These are phyloP conservation scores for Thereva unica DNA, from an alignment of 2,888 invertebrate genomes.

Conservation along the genomic window DNA sequence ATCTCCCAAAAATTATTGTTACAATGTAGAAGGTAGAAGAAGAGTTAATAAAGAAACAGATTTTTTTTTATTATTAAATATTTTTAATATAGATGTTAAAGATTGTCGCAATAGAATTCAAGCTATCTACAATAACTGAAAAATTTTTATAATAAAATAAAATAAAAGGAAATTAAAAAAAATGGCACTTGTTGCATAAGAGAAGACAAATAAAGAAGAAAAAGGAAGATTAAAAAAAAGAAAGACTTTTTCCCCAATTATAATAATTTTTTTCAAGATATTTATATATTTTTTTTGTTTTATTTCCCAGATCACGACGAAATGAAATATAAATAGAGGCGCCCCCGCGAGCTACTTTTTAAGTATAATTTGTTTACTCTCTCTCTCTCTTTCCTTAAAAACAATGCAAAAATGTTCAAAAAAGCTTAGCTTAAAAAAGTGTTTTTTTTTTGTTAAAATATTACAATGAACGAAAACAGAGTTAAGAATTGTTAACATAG, in stretches of 20 bases:
- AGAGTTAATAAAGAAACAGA: neutral
- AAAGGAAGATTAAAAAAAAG: neutral
- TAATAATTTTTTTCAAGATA: neutral
- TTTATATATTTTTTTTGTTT: too few species aligned
- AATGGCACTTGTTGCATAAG: constrained; percentile 31
- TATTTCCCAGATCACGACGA: too few species aligned
- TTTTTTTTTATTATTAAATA: neutral
- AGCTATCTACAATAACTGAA: constrained; percentile 28
- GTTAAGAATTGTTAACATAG: too few species aligned
- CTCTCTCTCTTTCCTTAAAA: too few species aligned
- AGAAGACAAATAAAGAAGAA: constrained; percentile 2
- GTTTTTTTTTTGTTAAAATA: too few species aligned
- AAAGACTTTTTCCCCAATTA: neutral
- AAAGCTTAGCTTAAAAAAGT: too few species aligned
- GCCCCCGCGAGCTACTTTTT: too few species aligned
- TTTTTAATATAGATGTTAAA: constrained; percentile 10
- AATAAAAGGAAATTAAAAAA: constrained; percentile 11
- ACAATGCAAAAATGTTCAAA: too few species aligned
- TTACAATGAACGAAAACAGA: too few species aligned
- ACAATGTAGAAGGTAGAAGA: constrained; percentile 11
- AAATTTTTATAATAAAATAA: constrained; percentile 10
- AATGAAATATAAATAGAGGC: too few species aligned
- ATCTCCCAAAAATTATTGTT: constrained; percentile 16
- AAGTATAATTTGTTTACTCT: too few species aligned
- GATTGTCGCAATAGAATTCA: constrained; percentile 27